Evolutionary conservation across 2,888 invertebrate species (phyloP), one percentile per base, ranked within the genome.

Genomic region (Xestia rhomboidea): DNA sequence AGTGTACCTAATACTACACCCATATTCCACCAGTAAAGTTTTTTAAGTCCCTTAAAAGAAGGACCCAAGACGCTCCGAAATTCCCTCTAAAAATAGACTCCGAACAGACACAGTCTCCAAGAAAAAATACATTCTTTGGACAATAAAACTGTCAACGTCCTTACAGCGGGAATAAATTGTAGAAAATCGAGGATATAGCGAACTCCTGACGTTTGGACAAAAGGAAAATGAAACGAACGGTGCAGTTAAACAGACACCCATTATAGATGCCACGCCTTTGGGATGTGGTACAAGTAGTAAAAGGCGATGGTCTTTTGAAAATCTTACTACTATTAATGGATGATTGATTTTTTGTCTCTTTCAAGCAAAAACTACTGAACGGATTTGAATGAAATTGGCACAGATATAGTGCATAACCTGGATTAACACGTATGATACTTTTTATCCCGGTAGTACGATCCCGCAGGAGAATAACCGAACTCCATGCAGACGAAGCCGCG

Each of bases 191-290:
- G 73, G 73, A 79, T 86, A 81, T 78, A 77, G 60, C 54, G 63
- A 76, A 75, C 62, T 78, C 38, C 54, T 67, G 74, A 76, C 71
- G n/a, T 71, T 76, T 68, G 38, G 77, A 82, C 79, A 77, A 84
- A 82, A 63, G 78, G 75, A 74, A 67, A 73, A 78, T 77, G 69
- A 70, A 81, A 79, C 15, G 79, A 72, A 84, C 81, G 62, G 73
- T 87, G 81, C 85, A 82, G 81, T 79, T 86, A 86, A 86, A 86
- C 74, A 77, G 88, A 76, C 77, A 30, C 64, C 80, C 69, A 80
- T 84, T 84, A 79, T 68, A 78, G 73, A 82, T 78, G 73, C 81
- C 84, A 82, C 80, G 87, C 85, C 87, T 82, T 86, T 78, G 73
- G 51, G 18, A 7, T 54, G 18, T 68, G 83, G 85, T 73, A 24